Evolutionary conservation across 2,888 invertebrate genomes (phyloP), one percentile per base, ranked within the genome.

Genomic region (Dioctria linearis): DNA sequence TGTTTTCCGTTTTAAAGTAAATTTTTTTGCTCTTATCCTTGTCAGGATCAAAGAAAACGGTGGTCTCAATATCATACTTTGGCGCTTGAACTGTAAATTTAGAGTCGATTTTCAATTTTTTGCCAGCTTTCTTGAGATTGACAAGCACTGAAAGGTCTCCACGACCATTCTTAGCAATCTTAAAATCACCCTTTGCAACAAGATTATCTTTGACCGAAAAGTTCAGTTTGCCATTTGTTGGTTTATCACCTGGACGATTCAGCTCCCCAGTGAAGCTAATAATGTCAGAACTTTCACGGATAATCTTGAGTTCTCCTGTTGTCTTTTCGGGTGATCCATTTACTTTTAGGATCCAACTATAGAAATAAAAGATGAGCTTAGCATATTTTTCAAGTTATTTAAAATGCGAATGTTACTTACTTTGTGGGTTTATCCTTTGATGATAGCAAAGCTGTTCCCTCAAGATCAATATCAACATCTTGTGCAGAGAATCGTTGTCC

Each of bases 1-100:
- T 91, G 79, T 91, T 92, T 82, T 91, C 90, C 0, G 95, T 94
- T 49, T 91, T 91, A 57, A 95, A 84, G 80, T 91, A 91, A 3
- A 95, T 84, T 84, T 93, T 93, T 84, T 94, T 93, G 63, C 89
- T 91, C 63, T 93, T 93, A 85, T 94, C 93, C 85, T 93, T 93
- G 73, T 93, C 93, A 82, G 91, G 93, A 86, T 95, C 92, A 46
- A 94, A 92, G 84, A 90, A 92, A 3, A 96, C 76, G 66, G 92
- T 93, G 0, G 93, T 85, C 67, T 92, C 92, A 0, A 92, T 90
- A 82, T 92, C 91, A 86, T 91, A 93, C 2, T 90, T 90, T 0
- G 93, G 92, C 0, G 92, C 90, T 75, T 91, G 91, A 0, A 93
- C 87, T 0, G 91, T 88, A 85, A 95, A 91, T 75, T 92, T 93